These are phyloP conservation scores for Recurvirostra avosetta DNA, from an alignment of 2,113 vertebrate species.

Conservation along the genomic window DNA sequence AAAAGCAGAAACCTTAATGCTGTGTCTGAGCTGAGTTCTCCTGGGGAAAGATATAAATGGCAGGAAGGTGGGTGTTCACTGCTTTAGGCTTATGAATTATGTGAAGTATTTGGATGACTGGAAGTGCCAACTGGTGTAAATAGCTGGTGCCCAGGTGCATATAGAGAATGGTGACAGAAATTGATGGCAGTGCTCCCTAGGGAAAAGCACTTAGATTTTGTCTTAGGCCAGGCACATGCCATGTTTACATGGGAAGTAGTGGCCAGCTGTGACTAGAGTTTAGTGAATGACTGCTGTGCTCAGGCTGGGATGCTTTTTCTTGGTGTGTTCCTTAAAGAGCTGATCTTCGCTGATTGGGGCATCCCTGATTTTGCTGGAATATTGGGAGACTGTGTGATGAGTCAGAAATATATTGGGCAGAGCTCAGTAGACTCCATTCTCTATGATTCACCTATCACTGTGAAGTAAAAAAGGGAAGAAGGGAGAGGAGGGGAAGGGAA, in stretches of 20 bases:
- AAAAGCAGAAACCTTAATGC: slow-evolving; percentile 63
- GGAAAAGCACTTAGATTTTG: background rate
- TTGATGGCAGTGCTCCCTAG: background rate
- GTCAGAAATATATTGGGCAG: background rate
- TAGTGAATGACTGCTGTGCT: background rate
- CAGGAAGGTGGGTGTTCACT: slow-evolving; percentile 39
- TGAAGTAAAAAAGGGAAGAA: background rate
- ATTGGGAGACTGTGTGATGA: background rate
- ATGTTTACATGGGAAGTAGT: background rate
- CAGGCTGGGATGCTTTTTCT: background rate
- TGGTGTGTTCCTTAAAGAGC: background rate
- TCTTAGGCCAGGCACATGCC: background rate
- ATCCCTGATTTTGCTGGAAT: background rate
- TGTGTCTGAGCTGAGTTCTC: slow-evolving; percentile 35
- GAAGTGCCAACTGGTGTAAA: slow-evolving; percentile 38
- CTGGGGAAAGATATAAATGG: slow-evolving; percentile 46
- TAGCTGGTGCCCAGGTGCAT: slow-evolving; percentile 29
- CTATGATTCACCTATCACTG: background rate
- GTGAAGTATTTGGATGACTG: slow-evolving; percentile 35
- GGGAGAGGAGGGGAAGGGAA: background rate
- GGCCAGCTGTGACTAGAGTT: background rate
- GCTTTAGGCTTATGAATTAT: slow-evolving; percentile 44
- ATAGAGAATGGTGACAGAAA: background rate
- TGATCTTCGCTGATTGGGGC: background rate
- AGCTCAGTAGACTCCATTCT: background rate